A percentile compares a stretch with the other conserved stretches of the same genome.
Evolutionary conservation across 1,140 invertebrate genomes (phyloP).

Genomic region (Brachionus angularis): DNA sequence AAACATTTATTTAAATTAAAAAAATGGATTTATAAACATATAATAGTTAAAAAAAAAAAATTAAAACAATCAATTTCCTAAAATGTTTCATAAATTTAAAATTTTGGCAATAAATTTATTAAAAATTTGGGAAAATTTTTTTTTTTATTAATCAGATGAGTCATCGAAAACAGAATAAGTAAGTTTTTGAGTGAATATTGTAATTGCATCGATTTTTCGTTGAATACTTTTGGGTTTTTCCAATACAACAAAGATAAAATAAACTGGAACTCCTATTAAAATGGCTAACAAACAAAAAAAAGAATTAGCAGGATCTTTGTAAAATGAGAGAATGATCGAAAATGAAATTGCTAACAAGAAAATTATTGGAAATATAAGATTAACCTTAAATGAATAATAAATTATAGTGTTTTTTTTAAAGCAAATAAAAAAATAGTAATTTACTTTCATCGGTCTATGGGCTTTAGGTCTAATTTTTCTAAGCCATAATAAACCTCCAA

Average conservation of each 20-base stretch:
- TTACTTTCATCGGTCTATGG: slow-evolving; percentile 60
- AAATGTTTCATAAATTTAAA: no score
- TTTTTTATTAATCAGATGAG: slow-evolving; percentile 7
- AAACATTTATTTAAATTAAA: no score
- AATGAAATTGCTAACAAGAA: slow-evolving; percentile 19
- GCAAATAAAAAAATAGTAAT: slow-evolving; percentile 18
- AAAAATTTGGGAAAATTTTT: no score
- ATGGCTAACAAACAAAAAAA: slow-evolving; percentile 1
- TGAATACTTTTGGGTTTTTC: slow-evolving; percentile 35
- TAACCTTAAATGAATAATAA: background rate
- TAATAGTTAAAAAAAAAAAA: no score
- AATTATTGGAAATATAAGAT: slow-evolving; percentile 26
- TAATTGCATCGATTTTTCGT: slow-evolving; percentile 19
- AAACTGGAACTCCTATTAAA: slow-evolving; percentile 11
- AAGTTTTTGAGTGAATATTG: slow-evolving; percentile 30
- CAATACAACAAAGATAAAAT: slow-evolving; percentile 8
- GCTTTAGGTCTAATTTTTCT: slow-evolving; percentile 51
- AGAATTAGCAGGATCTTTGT: background rate
- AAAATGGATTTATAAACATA: no score
- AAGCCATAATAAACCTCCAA: slow-evolving; percentile 53
- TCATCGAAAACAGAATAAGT: slow-evolving; percentile 44
- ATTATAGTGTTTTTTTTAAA: background rate
- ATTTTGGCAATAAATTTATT: no score
- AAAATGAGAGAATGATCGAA: background rate
- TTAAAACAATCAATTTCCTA: no score